Percentiles rank a stretch among this genome's conserved stretches.
These are phyloP conservation scores for Triplophysa yarkandensis DNA, from an alignment of 2,797 vertebrate genomes.

Conservation along the genomic window DNA sequence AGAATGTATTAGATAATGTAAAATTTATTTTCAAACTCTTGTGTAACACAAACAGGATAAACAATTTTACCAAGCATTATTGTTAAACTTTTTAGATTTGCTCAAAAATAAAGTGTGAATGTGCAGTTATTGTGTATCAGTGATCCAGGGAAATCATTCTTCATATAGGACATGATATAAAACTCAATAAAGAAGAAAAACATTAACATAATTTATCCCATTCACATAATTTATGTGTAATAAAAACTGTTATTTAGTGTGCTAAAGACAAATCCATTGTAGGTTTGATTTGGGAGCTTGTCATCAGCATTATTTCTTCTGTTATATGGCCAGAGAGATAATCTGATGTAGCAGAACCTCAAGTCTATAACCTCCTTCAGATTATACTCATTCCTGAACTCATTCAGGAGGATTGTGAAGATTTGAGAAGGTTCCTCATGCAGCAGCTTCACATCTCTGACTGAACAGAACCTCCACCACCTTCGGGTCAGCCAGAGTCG, in stretches of 20 bases:
- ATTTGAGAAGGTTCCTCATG: slow-evolving; percentile 57
- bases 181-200: not conserved
- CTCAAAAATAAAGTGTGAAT: not conserved
- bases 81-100: not conserved
- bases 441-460: slow-evolving; percentile 76
- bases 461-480: slow-evolving; percentile 80
- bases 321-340: not conserved
- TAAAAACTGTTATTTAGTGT: not conserved
- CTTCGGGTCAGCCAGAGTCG: slow-evolving; percentile 79
- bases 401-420: too few relatives aligned
- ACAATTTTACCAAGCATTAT: not conserved
- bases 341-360: slow-evolving; percentile 27
- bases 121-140: not conserved
- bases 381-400: too few relatives aligned
- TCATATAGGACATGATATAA: not conserved
- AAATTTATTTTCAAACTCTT: slow-evolving; percentile 4
- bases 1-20: not conserved
- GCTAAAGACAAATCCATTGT: not conserved
- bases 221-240: too few relatives aligned
- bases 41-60: not conserved
- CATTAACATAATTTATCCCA: not conserved
- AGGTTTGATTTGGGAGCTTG: not conserved
- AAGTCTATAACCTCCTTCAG: slow-evolving; percentile 28
- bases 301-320: not conserved
- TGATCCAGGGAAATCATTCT: not conserved